Evolutionary conservation across 2,113 vertebrate species (phyloP), one percentile per base, ranked within the genome.

Genomic region (Morone chrysops): DNA sequence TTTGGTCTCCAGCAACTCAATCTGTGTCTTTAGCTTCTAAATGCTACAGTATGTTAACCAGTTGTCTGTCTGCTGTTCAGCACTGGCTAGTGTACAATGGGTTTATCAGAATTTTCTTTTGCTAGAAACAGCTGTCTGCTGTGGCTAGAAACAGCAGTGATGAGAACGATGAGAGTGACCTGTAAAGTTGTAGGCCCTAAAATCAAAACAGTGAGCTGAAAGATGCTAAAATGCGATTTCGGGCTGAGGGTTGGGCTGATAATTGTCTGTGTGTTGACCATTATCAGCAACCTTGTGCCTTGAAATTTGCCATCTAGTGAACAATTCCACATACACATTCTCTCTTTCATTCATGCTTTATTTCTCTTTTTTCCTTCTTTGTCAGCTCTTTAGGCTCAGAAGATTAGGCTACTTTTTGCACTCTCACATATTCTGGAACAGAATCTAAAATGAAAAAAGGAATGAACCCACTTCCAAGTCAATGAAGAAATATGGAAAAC

Each of bases 401-500:
- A 22, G 16, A 66, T 53, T 80, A 14, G 1, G 1, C 51, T 31
- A 20, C 3, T 71, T 59, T 73, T 59, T 14, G 17, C 11, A 70
- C 31, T 61, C 3, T 36, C 11, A 65, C 9, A 12, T 38, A 3
- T 63, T 43, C 43, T 41, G n/a, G 10, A 75, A 31, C 17, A 6
- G 38, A 14, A 10, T 66, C 6, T n/a, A 16, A 61, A 50, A 18
- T 0, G 2, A 45, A 16, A 0, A 43, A 63, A 50, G 31, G 10
- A 75, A 63, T 62, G 4, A n/a, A 65, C 20, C 43, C 2, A 53
- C 7, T 73, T 60, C 68, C 16, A 70, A 20, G 45, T 63, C 72
- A 20, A 59, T 51, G 31, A 25, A 82, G 48, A 40, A 57, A 53
- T 3, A 59, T 57, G 65, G 41, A 83, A 53, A 76, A 40, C 51